Evolutionary conservation across 2,888 invertebrate genomes (phyloP), one percentile per base, ranked within the genome.

Genomic region (Phaonia tiefii): DNA sequence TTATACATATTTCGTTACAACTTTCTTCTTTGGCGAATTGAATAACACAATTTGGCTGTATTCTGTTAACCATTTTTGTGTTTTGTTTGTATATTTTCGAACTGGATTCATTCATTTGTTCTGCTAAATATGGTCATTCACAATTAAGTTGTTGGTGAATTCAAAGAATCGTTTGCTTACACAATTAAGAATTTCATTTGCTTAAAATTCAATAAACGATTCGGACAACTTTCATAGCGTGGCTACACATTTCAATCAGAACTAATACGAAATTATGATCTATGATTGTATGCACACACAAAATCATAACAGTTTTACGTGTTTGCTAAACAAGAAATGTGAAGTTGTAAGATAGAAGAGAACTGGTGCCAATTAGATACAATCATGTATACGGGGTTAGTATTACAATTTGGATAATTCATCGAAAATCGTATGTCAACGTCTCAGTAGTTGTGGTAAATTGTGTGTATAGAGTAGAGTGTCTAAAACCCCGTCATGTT

Each of bases 121-220:
- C 56, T 11, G 37, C 60, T 39, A 1, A 37, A 58, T 60, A 60
- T 17, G 60, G 60, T 39, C 37, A 60, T 60, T 60, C 17, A 39
- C 39, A 60, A 60, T 60, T 60, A 39, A 11, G 37, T 10, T 20
- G 60, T 15, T 60, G 37, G 20, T 60, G 39, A 39, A 17, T 60
- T 39, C 31, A 31, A 11, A 60, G 7, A 49, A 20, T 20, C 8
- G 49, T 20, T 20, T 49, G 20, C 20, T 54, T 60, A 11, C 60
- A 15, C 60, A 60, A 39, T 60, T 39, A 60, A 17, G 60, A 60
- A 39, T 31, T 3, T 60, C n/a, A 10, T 2, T 58, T 17, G 37
- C 60, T 60, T 60, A 39, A 60, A 39, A 60, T 60, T 60, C 60
- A 60, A 60, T 60, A n/a, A 60, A 60, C 60, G 37, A 39, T 39